Evolutionary conservation across 2,797 vertebrate species (phyloP).

Genomic region (Euthynnus affinis): DNA sequence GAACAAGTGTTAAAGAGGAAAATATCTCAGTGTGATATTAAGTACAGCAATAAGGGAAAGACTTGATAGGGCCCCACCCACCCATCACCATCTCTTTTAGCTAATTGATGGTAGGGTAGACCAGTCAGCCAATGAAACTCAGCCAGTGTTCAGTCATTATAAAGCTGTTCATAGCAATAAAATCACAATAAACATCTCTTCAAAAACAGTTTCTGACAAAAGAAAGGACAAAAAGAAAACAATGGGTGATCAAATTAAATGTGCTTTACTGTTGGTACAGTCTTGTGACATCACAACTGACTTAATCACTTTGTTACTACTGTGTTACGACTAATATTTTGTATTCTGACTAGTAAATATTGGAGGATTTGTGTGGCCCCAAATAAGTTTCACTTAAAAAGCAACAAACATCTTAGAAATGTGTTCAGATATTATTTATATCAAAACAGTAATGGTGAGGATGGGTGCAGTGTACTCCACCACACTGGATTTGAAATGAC

Average conservation of each 20-base stretch:
- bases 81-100: not conserved
- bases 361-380: not conserved
- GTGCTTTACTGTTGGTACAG: not conserved
- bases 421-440: not conserved
- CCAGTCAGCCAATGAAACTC: slow-evolving; percentile 1
- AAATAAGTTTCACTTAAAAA: not conserved
- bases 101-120: not conserved
- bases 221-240: not conserved
- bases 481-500: not conserved
- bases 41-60: not conserved
- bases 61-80: not conserved
- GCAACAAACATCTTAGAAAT: not conserved
- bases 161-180: slow-evolving; percentile 4
- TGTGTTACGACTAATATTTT: not conserved
- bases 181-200: not conserved
- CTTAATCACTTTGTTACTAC: slow-evolving; percentile 3
- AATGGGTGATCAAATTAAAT: slow-evolving; percentile 4
- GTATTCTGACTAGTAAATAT: not conserved
- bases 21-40: not conserved
- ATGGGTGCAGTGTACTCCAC: not conserved
- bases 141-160: not conserved
- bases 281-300: not conserved
- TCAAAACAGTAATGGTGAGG: not conserved
- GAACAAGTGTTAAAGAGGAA: not conserved
- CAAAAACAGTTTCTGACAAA: not conserved